Evolutionary conservation across 92 coral and sea anemone species (phyloP), one percentile per base, ranked within the genome.

Genomic region (Palythoa caribaeorum): DNA sequence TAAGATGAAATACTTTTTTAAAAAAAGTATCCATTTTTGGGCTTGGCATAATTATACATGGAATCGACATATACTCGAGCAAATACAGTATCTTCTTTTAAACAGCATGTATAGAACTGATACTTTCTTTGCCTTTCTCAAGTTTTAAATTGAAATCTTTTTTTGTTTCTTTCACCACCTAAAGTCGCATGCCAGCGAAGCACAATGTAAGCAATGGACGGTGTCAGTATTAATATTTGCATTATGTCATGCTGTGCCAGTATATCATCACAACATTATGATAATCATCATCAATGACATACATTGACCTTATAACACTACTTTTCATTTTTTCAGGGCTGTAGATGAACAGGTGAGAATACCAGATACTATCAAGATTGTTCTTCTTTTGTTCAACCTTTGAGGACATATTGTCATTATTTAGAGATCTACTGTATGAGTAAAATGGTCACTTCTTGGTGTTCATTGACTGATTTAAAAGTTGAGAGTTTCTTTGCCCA

Each of bases 321-420:
- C 39, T 54, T 20, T 85, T 78, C 40, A 19, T 13, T 75, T 52
- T 87, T 89, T 36, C 71, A 96, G 98, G 91, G 98, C 98, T 53
- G 77, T 96, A 57, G 94, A 96, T 71, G 94, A 96, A 83, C 98
- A 96, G 96, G 98, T 96, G 83, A 84, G 75, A 1, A 44, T 8
- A 8, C 50, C 50, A 44, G 7, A 44, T 44, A 44, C 6, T 44
- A 44, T 44, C 50, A 44, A 44, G 6, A 4, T 44, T 44, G 0
- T 44, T 44, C 6, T 44, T 44, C 50, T 8, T 44, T 44, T 44
- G 50, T 44, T 44, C 50, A 44, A 44, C 50, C 2, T 8, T 44
- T 44, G 50, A 44, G 50, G 3, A 44, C 48, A 44, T 44, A 44
- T 44, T n/a, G n/a, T n/a, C n/a, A n/a, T n/a, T n/a, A n/a, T n/a